A percentile compares a stretch with the other conserved stretches of the same genome.
These are phyloP conservation scores for Lithophane leautieri DNA, from an alignment of 2,888 invertebrate species.

Conservation along the genomic window DNA sequence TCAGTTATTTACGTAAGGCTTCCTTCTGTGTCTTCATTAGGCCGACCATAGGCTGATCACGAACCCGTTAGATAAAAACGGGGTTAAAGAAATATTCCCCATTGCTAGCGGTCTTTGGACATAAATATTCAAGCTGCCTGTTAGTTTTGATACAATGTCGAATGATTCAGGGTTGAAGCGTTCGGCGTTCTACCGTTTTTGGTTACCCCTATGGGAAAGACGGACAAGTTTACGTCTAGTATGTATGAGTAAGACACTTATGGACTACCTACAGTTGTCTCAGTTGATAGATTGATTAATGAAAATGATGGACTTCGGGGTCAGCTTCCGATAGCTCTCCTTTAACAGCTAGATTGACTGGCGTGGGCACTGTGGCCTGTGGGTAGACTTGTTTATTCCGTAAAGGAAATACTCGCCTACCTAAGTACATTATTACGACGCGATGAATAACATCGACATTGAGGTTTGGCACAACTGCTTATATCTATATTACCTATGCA, in stretches of 20 bases:
- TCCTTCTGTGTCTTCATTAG: neutral
- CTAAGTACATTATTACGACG: constrained; percentile 1
- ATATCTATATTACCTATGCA: no score
- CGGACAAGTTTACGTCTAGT: constrained; percentile 1
- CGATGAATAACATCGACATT: neutral
- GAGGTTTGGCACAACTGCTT: constrained; percentile 7
- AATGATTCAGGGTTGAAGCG: neutral
- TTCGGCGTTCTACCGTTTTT: neutral
- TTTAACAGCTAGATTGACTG: constrained; percentile 27
- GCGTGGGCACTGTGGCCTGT: constrained; percentile 29
- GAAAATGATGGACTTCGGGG: constrained; percentile 10
- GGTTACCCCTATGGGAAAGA: neutral
- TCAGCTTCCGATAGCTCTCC: constrained; percentile 8
- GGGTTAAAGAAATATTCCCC: neutral
- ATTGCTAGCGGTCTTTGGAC: neutral
- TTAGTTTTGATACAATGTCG: neutral
- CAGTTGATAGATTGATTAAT: constrained; percentile 6
- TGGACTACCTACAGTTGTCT: constrained; percentile 8
- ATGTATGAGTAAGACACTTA: neutral
- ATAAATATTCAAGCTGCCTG: constrained; percentile 5
- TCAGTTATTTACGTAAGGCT: neutral
- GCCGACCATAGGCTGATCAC: neutral
- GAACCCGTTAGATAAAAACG: neutral
- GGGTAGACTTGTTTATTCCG: constrained; percentile 16
- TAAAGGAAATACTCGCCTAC: constrained; percentile 17